Evolutionary conservation across 1,140 invertebrate genomes (phyloP).

Genomic region (Whitmania pigra): DNA sequence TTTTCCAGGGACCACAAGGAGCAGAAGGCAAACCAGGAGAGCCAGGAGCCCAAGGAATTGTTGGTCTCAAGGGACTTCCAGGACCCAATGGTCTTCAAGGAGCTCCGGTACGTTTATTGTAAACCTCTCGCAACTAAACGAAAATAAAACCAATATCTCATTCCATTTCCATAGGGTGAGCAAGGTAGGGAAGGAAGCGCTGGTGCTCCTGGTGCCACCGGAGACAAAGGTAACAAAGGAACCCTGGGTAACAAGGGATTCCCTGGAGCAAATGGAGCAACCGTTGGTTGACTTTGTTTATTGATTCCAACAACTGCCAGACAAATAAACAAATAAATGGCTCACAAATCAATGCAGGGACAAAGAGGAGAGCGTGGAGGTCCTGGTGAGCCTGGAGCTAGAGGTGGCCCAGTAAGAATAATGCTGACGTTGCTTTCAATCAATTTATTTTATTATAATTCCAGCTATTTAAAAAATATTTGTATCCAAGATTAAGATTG

Average conservation of each 20-base stretch:
- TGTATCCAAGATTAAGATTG: not conserved
- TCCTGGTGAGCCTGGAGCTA: not conserved
- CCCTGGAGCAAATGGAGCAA: not conserved
- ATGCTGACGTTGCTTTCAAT: too few relatives aligned
- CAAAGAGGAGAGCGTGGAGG: slow-evolving; percentile 13
- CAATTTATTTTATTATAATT: too few relatives aligned
- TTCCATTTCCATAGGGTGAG: not conserved
- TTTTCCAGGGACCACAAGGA: slow-evolving; percentile 15
- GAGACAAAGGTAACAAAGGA: slow-evolving; percentile 6
- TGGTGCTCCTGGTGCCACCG: not conserved
- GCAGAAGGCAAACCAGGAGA: slow-evolving; percentile 16
- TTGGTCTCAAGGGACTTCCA: slow-evolving; percentile 14
- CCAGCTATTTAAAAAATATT: too few relatives aligned
- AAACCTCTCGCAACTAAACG: too few relatives aligned
- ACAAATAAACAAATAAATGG: too few relatives aligned
- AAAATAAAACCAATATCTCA: not conserved
- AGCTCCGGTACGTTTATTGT: not conserved
- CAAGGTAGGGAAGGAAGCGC: slow-evolving; percentile 11
- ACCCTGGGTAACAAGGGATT: not conserved
- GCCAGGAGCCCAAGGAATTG: slow-evolving; percentile 13
- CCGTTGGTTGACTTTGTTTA: too few relatives aligned
- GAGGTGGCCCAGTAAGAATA: slow-evolving; percentile 8
- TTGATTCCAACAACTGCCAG: too few relatives aligned
- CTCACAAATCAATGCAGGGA: not conserved
- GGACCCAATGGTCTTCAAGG: slow-evolving; percentile 7